Evolutionary conservation across 2,888 invertebrate genomes (phyloP).

Genomic region (Lydus trimaculatus): DNA sequence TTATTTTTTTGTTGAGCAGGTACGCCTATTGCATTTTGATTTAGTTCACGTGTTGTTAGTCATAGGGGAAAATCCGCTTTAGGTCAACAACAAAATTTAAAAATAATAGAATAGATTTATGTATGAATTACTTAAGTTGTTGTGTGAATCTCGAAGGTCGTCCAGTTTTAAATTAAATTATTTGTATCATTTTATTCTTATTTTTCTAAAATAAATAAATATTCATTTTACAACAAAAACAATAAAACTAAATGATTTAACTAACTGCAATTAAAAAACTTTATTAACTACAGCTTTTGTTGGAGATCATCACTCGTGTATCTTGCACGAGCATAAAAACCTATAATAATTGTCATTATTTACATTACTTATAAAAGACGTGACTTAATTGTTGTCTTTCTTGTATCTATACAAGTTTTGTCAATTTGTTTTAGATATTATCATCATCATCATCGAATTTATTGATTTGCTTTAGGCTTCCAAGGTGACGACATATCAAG

Average conservation of each 20-base stretch:
- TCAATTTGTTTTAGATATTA: not conserved
- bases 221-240: not conserved
- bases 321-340: not conserved
- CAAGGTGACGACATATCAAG: constrained; percentile 3
- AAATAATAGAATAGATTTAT: not conserved
- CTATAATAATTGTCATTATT: not conserved
- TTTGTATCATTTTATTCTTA: constrained; percentile 1
- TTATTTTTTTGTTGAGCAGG: not conserved
- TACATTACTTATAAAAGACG: not conserved
- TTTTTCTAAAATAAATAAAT: not conserved
- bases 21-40: constrained; percentile 14
- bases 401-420: not conserved
- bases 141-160: constrained; percentile 2
- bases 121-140: not conserved
- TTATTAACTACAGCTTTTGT: not conserved
- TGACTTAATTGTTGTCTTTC: not conserved
- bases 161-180: not conserved
- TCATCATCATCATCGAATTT: not conserved
- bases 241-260: not conserved
- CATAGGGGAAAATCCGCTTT: constrained; percentile 29
- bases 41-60: constrained; percentile 22
- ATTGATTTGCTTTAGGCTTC: not conserved
- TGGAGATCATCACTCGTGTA: not conserved
- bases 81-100: constrained; percentile 21
- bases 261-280: not conserved